Evolutionary conservation across 2,797 vertebrate species (phyloP).

Genomic region (Phrynocephalus forsythii): DNA sequence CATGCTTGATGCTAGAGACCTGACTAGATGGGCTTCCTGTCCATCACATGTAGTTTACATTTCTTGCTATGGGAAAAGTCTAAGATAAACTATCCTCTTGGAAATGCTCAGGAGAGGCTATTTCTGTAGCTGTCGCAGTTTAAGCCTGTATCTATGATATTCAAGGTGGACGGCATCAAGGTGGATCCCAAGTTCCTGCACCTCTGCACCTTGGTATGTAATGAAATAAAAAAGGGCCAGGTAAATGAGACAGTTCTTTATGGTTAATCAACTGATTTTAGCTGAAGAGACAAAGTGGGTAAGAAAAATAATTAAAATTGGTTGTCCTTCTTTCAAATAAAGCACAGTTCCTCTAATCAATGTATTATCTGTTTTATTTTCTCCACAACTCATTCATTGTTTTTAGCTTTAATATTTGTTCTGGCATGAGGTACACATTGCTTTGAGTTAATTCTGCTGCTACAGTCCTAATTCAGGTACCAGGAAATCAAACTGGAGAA

Average conservation of each 20-base stretch:
- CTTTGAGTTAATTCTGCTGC: too few species aligned
- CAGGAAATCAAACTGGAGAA: not conserved
- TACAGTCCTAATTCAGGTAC: not conserved
- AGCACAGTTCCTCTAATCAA: not conserved
- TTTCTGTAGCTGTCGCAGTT: not conserved
- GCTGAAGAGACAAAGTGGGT: not conserved
- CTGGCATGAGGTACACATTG: too few species aligned
- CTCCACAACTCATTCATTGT: too few species aligned
- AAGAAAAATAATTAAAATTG: not conserved
- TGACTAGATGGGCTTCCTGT: not conserved
- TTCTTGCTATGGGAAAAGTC: not conserved
- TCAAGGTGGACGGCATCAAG: not conserved
- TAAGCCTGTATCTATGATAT: not conserved
- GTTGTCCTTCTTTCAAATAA: not conserved
- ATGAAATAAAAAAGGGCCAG: not conserved
- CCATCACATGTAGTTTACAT: not conserved
- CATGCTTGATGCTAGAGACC: not conserved
- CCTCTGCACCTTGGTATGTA: not conserved
- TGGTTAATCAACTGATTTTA: not conserved
- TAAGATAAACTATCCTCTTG: not conserved
- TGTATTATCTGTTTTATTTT: not conserved
- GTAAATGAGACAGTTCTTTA: not conserved
- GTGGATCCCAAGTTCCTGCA: not conserved
- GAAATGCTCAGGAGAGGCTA: not conserved
- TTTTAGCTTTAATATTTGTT: too few species aligned